Percentiles rank a stretch among this genome's conserved stretches.
These are phyloP conservation scores for Pseudoatta argentina DNA, from an alignment of 1,140 invertebrate species.

Conservation along the genomic window DNA sequence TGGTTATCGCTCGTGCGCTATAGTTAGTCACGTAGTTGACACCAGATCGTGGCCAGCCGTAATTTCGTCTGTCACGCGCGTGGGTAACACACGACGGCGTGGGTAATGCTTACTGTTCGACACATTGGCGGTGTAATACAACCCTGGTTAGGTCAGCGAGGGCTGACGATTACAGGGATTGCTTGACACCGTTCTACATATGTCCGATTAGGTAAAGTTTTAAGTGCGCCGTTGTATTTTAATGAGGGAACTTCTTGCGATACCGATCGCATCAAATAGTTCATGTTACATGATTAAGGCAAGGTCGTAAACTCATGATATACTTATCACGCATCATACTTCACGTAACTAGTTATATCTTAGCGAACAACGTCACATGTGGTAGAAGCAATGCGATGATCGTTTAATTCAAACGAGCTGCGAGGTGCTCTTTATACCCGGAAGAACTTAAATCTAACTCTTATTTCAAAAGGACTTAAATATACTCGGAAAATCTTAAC, in stretches of 20 bases:
- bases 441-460: neutral
- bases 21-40: conserved; percentile 56
- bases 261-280: conserved; percentile 51
- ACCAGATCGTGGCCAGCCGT: conserved; percentile 56
- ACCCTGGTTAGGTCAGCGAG: conserved; percentile 38
- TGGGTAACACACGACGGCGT: conserved; percentile 43
- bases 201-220: conserved; percentile 57
- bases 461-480: no score
- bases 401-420: conserved; percentile 9
- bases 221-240: conserved; percentile 45
- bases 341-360: conserved; percentile 47
- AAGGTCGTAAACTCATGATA: conserved; percentile 19
- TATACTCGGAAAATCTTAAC: no score
- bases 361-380: conserved; percentile 35
- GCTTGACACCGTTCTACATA: conserved; percentile 31
- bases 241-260: conserved; percentile 55
- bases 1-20: conserved; percentile 45
- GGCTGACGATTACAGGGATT: conserved; percentile 32
- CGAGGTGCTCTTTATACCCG: neutral
- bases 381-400: neutral
- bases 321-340: conserved; percentile 43
- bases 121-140: conserved; percentile 56
- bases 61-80: conserved; percentile 66
- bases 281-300: conserved; percentile 55
- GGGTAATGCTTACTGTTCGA: conserved; percentile 56